Base-by-base conservation (phyloP, 2,113 vertebrate species). In the Tyrannus savana region DNA sequence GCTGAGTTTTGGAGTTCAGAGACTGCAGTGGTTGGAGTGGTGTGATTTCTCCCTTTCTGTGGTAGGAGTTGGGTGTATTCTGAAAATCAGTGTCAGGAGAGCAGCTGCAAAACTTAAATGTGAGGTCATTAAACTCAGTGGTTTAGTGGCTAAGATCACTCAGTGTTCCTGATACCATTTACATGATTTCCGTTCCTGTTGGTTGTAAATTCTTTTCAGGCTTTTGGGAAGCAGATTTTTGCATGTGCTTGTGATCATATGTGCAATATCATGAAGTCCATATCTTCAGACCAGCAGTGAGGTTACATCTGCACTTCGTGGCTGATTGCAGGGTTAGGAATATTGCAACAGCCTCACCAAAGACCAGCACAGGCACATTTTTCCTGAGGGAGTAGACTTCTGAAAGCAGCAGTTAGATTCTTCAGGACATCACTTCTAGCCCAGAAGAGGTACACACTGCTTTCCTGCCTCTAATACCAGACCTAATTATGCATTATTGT, bases 321-420 rank as follows among this genome's bases (percentile, higher is more conserved):
- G 16, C 15, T 83, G 55, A 72, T 95, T 86, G 68, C 42, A 94
- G 83, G 44, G 31, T 75, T 71, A n/a, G 83, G 30, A 67, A 74
- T 67, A 69, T 80, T 91, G 49, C 55, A 78, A 85, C 72, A 93
- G 50, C n/a, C 30, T 16, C 42, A 53, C 35, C 27, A 35, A 83
- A 94, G 76, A 72, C 86, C 73, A 64, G 64, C 90, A 78, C 59
- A 84, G 93, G 56, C 78, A 84, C 90, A 91, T 96, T 89, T 94
- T 95, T 94, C 78, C 49, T 22, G 81, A 93, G 90, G 82, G 84
- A 94, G 77, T 87, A 76, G 91, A 83, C 53, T 72, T 78, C 79
- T 92, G 84, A 92, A 71, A 78, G 66, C 33, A 78, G 59, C 59
- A 89, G 50, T 52, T 83, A 68, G 56, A 52, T 66, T 95, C 47